Conservation (phyloP, 2,888 invertebrate genomes). For the Carcina quercana region DNA sequence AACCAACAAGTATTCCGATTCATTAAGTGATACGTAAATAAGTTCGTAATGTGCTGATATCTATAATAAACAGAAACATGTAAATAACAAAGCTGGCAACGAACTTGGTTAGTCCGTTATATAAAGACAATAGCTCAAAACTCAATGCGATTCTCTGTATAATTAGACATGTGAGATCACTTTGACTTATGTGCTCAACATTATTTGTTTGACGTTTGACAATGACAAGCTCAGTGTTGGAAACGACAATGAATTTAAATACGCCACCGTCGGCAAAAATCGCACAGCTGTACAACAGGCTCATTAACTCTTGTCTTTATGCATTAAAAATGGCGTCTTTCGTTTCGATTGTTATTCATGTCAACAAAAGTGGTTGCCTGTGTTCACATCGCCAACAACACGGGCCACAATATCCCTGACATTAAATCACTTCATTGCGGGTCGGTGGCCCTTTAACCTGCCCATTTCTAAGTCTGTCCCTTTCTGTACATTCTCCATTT, state of each 20-base stretch:
- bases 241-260: constrained; percentile 3
- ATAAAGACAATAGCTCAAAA: too few species aligned
- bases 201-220: constrained; percentile 5
- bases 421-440: constrained; percentile 11
- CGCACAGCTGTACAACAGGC: constrained; percentile 3
- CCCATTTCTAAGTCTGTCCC: constrained; percentile 23
- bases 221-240: constrained; percentile 1
- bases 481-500: constrained; percentile 24
- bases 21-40: too few species aligned
- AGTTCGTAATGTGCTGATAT: too few species aligned
- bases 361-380: neutral
- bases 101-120: too few species aligned
- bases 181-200: constrained; percentile 1
- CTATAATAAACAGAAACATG: too few species aligned
- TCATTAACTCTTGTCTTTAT: constrained; percentile 4
- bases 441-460: constrained; percentile 20
- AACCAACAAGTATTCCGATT: too few species aligned
- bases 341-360: neutral
- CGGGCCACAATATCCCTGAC: constrained; percentile 10
- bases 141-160: too few species aligned
- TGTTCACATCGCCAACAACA: too few species aligned
- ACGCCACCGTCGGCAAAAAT: constrained; percentile 1
- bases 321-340: constrained; percentile 1
- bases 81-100: too few species aligned
- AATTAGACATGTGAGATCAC: neutral